A percentile compares a stretch with the other conserved stretches of the same genome.
These are phyloP conservation scores for Rhamnusium bicolor DNA, from an alignment of 2,888 invertebrate species.

Conservation along the genomic window DNA sequence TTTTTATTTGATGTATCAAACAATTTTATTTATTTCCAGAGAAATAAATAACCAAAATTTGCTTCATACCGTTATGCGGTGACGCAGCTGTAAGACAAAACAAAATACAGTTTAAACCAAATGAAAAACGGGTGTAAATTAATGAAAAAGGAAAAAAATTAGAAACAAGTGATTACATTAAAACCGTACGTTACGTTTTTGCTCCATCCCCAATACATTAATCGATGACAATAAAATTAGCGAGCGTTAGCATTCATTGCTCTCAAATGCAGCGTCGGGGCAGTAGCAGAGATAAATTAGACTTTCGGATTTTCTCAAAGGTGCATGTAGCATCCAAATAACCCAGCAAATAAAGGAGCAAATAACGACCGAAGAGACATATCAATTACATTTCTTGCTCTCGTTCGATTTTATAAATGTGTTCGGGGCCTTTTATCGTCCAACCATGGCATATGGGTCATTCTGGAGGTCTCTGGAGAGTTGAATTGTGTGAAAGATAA, in stretches of 20 bases:
- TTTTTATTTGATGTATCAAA: no score
- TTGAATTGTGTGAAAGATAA: constrained; percentile 3
- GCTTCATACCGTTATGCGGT: not conserved
- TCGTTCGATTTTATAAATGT: constrained; percentile 24
- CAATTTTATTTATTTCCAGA: no score
- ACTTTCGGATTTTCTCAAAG: not conserved
- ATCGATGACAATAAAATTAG: not conserved
- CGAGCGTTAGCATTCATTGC: not conserved
- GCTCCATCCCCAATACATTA: not conserved
- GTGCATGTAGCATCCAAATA: not conserved
- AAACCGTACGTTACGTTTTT: not conserved
- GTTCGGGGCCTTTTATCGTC: constrained; percentile 14
- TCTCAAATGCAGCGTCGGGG: not conserved
- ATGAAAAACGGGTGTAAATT: not conserved
- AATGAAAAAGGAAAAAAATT: not conserved
- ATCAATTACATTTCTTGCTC: constrained; percentile 23
- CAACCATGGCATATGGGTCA: constrained; percentile 10
- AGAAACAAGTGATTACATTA: not conserved
- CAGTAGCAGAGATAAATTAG: not conserved
- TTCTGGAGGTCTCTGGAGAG: constrained; percentile 7
- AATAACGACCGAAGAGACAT: constrained; percentile 27
- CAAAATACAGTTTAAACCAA: not conserved
- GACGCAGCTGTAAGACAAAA: not conserved
- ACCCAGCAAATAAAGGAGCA: not conserved
- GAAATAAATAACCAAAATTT: not conserved